Evolutionary conservation across 2,888 invertebrate genomes (phyloP).

Genomic region (Tiliacea citrago): DNA sequence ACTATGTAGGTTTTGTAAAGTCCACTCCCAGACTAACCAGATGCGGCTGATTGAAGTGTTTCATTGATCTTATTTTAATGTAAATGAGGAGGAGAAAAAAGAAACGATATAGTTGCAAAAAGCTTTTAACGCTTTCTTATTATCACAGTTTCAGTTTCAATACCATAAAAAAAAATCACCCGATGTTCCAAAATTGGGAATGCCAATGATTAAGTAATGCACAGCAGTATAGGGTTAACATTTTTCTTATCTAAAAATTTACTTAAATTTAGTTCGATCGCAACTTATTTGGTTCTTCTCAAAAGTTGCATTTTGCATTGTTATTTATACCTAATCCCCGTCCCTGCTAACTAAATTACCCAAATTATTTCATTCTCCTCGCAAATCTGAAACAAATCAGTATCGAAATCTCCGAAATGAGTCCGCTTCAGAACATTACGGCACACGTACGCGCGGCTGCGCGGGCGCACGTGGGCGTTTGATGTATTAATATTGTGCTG

Average conservation of each 20-base stretch:
- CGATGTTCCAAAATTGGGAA: neutral
- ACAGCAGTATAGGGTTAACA: neutral
- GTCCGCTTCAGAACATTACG: slow-evolving; percentile 27
- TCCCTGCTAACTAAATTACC: slow-evolving; percentile 5
- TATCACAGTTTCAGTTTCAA: neutral
- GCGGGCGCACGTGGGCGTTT: slow-evolving; percentile 85
- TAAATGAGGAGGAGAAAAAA: slow-evolving; percentile 5
- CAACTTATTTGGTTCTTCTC: neutral
- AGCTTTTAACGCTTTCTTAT: neutral
- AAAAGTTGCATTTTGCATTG: neutral
- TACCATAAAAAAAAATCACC: neutral
- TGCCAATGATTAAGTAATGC: neutral
- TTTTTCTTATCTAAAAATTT: neutral
- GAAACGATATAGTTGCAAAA: neutral
- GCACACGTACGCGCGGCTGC: slow-evolving; percentile 60
- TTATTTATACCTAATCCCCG: neutral
- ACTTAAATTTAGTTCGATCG: neutral
- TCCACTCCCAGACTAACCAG: slow-evolving; percentile 16
- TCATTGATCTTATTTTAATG: slow-evolving; percentile 34
- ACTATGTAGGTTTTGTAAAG: slow-evolving; percentile 9
- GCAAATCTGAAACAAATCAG: slow-evolving; percentile 48
- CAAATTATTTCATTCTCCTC: slow-evolving; percentile 20
- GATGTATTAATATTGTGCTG: slow-evolving; percentile 89
- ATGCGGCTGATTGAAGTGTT: slow-evolving; percentile 38
- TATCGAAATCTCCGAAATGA: slow-evolving; percentile 42